Percentiles rank a stretch among this genome's conserved stretches.
These are phyloP conservation scores for Otis tarda DNA, from an alignment of 2,113 vertebrate genomes.

Conservation along the genomic window DNA sequence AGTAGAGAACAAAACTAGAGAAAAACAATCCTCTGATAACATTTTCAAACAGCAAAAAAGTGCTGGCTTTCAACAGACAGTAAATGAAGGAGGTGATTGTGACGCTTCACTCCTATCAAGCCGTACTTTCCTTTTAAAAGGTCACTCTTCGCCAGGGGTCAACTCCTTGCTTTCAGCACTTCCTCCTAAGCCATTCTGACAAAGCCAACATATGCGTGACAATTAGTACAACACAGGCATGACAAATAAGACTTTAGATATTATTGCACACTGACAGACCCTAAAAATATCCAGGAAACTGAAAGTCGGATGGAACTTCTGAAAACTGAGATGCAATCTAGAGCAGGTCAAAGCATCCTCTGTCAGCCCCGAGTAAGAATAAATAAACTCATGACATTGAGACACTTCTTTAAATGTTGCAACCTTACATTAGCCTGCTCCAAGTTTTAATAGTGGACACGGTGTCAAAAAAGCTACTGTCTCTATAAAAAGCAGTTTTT, in stretches of 20 bases:
- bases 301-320: neutral
- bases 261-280: neutral
- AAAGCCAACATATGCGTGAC: neutral
- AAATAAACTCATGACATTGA: neutral
- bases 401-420: neutral
- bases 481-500: neutral
- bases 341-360: neutral
- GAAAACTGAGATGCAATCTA: neutral
- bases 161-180: neutral
- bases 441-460: neutral
- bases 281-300: neutral
- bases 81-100: neutral
- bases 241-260: neutral
- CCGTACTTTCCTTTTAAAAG: neutral
- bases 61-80: neutral
- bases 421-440: neutral
- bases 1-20: neutral
- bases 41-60: neutral
- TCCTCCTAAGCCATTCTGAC: neutral
- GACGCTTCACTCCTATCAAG: neutral
- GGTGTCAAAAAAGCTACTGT: neutral
- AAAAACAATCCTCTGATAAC: neutral
- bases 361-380: neutral
- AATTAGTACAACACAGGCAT: neutral
- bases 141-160: neutral